Base-by-base conservation (phyloP, 2,888 invertebrate genomes). In the Limenitis camilla region DNA sequence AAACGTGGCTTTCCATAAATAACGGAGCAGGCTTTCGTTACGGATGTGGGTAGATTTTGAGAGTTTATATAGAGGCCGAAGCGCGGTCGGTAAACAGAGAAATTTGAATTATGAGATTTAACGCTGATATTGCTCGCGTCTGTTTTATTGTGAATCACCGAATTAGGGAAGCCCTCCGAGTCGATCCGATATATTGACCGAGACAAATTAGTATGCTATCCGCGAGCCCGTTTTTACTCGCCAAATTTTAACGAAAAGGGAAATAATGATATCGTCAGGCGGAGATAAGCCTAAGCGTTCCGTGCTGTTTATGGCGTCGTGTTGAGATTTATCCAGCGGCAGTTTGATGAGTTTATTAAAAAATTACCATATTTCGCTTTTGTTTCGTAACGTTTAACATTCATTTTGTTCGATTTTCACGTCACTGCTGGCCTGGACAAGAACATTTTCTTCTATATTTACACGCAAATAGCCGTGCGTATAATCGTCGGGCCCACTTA, bases 211-310 rank as follows among this genome's bases (percentile, higher is more conserved):
- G 83, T 86, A 86, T 86, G 81, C 86, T 62, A 56, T 70, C 62
- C 72, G 68, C 74, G 79, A 63, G 67, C 71, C 71, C 78, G 75
- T 79, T 84, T 83, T 81, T 74, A 69, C 78, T 75, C 72, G 69
- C 74, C 76, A 81, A 73, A 68, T 81, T 85, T 83, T 81, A 74
- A 66, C 67, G 78, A 83, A 85, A 84, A 76, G 72, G 74, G 73
- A 81, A 78, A 81, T 86, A 83, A 86, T 86, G 82, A 84, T 78
- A 78, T 80, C 79, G 81, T 83, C 81, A 78, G 75, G 74, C 71
- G 72, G 74, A 82, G 86, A 85, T 85, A 85, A 83, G 74, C 72
- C 70, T 72, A 68, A 74, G 72, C 76, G 72, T 67, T 67, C 71
- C 74, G 69, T 76, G 75, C 77, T 80, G 77, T 81, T 81, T 81